A percentile compares a stretch with the other conserved stretches of the same genome.
phyloP scores from a whole-genome alignment of 2,888 invertebrate genomes.

The Odiellus spinosus region DNA sequence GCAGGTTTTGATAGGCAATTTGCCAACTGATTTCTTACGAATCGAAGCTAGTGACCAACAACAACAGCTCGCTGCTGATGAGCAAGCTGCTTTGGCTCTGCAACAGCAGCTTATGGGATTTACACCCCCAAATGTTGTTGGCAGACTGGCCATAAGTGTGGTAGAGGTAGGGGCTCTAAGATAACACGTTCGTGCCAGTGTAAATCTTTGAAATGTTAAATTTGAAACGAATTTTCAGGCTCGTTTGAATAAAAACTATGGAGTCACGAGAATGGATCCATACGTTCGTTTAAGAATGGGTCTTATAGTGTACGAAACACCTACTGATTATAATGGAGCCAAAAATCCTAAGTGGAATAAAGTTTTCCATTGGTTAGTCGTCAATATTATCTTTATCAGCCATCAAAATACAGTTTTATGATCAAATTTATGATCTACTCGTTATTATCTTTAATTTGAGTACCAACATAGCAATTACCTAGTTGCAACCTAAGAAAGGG shows the following conservation, averaged over 20 bases:
- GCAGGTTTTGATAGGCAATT: constrained; percentile 53
- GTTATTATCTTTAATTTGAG: too few relatives aligned
- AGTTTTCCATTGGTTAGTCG: constrained; percentile 65
- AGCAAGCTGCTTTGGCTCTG: constrained; percentile 43
- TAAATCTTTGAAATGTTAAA: not conserved
- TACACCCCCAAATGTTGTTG: constrained; percentile 37
- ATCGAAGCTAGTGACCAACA: constrained; percentile 33
- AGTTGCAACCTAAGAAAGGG: too few relatives aligned
- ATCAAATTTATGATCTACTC: too few relatives aligned
- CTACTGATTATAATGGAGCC: constrained; percentile 78
- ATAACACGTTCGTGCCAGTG: not conserved
- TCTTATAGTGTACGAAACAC: constrained; percentile 76
- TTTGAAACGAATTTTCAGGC: constrained; percentile 38
- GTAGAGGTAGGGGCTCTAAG: constrained; percentile 43
- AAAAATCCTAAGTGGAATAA: constrained; percentile 94
- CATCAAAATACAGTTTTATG: too few relatives aligned
- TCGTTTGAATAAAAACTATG: constrained; percentile 84
- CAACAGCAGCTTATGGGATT: constrained; percentile 29
- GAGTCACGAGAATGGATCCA: constrained; percentile 87
- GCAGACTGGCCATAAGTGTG: constrained; percentile 66
- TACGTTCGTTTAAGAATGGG: constrained; percentile 84
- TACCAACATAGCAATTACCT: too few relatives aligned
- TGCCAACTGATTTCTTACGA: constrained; percentile 59
- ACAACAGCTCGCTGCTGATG: constrained; percentile 57
- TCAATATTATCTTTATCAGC: constrained; percentile 1